Conservation (phyloP, 2,797 vertebrate genomes). For the Tachyglossus aculeatus region DNA sequence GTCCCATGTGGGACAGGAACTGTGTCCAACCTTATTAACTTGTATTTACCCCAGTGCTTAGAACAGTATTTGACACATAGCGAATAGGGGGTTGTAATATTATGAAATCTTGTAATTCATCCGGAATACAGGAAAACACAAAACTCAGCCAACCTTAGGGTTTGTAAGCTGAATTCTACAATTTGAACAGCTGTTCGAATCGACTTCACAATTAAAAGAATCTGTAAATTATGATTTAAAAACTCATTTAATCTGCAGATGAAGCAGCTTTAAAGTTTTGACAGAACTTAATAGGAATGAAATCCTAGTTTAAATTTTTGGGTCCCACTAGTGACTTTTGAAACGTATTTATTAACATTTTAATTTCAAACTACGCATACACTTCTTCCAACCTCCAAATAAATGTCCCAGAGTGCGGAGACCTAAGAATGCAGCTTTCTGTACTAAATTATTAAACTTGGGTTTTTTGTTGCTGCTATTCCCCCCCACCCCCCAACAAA, state of each 20-base stretch:
- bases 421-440: neutral
- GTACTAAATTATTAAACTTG: neutral
- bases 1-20: no score
- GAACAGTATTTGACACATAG: no score
- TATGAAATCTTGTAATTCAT: no score
- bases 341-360: conserved; percentile 14
- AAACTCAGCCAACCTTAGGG: no score
- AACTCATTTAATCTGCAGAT: conserved; percentile 23
- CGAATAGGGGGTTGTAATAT: no score
- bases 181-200: neutral
- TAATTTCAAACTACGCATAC: conserved; percentile 12
- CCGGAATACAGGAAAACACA: no score
- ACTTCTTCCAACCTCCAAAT: neutral
- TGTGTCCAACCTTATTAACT: no score
- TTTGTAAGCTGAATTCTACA: no score
- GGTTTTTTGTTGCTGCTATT: neutral
- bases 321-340: neutral
- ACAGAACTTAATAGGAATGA: conserved; percentile 17
- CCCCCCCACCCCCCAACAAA: no score
- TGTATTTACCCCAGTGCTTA: no score
- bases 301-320: neutral
- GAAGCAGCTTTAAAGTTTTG: conserved; percentile 22
- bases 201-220: neutral
- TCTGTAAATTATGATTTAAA: conserved; percentile 2
- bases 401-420: neutral